A percentile compares a stretch with the other conserved stretches of the same genome.
Conservation (phyloP, 2,797 vertebrate species). For the Gouania willdenowi region DNA sequence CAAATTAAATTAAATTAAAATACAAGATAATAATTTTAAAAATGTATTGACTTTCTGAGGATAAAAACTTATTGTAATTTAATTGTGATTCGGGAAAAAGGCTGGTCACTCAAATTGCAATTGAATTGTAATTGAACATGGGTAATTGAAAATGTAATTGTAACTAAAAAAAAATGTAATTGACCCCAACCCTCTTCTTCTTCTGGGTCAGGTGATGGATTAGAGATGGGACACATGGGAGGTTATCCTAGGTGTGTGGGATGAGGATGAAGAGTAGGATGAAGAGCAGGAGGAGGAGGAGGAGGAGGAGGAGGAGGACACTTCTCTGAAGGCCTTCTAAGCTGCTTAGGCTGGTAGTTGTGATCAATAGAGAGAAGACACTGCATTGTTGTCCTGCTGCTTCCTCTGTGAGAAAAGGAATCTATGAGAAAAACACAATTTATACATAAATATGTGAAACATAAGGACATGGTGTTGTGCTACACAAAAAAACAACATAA, state of each 20-base stretch:
- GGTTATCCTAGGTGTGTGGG: too few species aligned
- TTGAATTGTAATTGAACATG: too few species aligned
- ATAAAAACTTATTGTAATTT: too few species aligned
- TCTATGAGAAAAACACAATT: conserved; percentile 2
- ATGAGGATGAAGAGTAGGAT: conserved; percentile 38
- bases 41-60: too few species aligned
- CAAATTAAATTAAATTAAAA: too few species aligned
- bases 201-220: conserved; percentile 13
- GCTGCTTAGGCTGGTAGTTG: conserved; percentile 57
- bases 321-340: conserved; percentile 54
- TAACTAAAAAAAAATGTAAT: too few species aligned
- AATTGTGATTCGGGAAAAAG: too few species aligned
- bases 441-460: conserved; percentile 1
- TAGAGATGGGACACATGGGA: conserved; percentile 36
- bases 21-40: too few species aligned
- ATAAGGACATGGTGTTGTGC: too few species aligned
- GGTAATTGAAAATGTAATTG: too few species aligned
- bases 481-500: too few species aligned
- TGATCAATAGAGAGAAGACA: conserved; percentile 43
- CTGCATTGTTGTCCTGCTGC: conserved; percentile 35
- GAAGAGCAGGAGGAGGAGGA: conserved; percentile 5
- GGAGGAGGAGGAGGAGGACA: conserved; percentile 5
- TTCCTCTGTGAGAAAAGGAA: conserved; percentile 8
- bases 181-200: conserved; percentile 6
- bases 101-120: too few species aligned